Percentiles rank a stretch among this genome's conserved stretches.
phyloP scores from a whole-genome alignment of 2,797 vertebrate genomes.

The Podarcis lilfordi region DNA sequence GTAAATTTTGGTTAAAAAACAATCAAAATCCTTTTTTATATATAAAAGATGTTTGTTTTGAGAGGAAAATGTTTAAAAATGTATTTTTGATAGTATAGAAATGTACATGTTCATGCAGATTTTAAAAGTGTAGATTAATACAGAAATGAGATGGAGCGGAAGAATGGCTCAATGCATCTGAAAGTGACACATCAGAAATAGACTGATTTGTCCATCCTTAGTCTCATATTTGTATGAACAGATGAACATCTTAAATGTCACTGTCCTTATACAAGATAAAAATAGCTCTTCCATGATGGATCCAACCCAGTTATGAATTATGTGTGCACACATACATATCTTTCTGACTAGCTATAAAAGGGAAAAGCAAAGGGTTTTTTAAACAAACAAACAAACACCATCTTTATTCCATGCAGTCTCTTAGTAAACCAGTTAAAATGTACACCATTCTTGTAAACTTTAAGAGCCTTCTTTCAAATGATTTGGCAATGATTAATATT shows the following conservation, averaged over 20 bases:
- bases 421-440: background rate
- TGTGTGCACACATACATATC: too few relatives aligned
- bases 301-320: background rate
- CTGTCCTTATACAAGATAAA: background rate
- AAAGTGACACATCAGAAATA: background rate
- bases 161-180: background rate
- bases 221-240: background rate
- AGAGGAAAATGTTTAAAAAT: background rate
- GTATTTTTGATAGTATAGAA: background rate
- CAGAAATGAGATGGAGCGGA: constrained; percentile 1
- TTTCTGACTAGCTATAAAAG: background rate
- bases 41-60: background rate
- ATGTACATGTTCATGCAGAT: background rate
- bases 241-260: background rate
- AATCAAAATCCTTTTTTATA: background rate
- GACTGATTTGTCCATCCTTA: background rate
- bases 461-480: constrained; percentile 30
- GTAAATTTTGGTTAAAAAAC: too few relatives aligned
- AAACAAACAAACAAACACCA: background rate
- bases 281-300: background rate
- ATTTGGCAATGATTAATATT: constrained; percentile 47
- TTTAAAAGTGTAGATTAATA: background rate
- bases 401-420: background rate
- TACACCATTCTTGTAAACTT: constrained; percentile 53
- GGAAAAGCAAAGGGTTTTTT: background rate